A percentile compares a stretch with the other conserved stretches of the same genome.
These are phyloP conservation scores for Mimumesa dahlbomi DNA, from an alignment of 2,888 invertebrate genomes.

Conservation along the genomic window DNA sequence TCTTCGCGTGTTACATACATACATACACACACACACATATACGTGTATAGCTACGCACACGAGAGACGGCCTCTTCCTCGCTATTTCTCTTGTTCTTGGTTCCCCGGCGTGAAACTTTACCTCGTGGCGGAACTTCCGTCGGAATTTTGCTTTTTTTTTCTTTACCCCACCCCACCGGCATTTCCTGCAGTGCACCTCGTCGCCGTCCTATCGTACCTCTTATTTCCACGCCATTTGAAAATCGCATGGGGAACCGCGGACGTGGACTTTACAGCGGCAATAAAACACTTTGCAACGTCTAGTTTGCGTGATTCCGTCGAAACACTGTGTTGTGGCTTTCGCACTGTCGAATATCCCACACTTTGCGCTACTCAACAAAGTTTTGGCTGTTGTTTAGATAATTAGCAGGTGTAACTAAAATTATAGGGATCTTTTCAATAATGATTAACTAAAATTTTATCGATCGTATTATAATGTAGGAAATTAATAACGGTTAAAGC, in stretches of 20 bases:
- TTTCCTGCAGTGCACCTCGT: constrained; percentile 12
- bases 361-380: too few relatives aligned
- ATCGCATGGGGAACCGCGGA: neutral
- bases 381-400: neutral
- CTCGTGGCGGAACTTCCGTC: constrained; percentile 18
- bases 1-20: too few relatives aligned
- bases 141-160: constrained; percentile 29
- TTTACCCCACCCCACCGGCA: neutral
- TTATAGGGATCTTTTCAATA: neutral
- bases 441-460: too few relatives aligned
- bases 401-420: neutral
- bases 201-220: constrained; percentile 1
- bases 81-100: neutral
- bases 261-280: too few relatives aligned
- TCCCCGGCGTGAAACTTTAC: constrained; percentile 16
- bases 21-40: too few relatives aligned
- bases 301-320: too few relatives aligned
- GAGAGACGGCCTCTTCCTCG: too few relatives aligned
- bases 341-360: too few relatives aligned
- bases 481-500: too few relatives aligned
- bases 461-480: too few relatives aligned
- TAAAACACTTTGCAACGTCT: neutral
- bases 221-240: constrained; percentile 5
- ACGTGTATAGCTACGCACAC: too few relatives aligned
- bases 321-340: too few relatives aligned